These are phyloP conservation scores for Engraulis encrasicolus DNA, from an alignment of 2,113 vertebrate genomes.

Conservation along the genomic window DNA sequence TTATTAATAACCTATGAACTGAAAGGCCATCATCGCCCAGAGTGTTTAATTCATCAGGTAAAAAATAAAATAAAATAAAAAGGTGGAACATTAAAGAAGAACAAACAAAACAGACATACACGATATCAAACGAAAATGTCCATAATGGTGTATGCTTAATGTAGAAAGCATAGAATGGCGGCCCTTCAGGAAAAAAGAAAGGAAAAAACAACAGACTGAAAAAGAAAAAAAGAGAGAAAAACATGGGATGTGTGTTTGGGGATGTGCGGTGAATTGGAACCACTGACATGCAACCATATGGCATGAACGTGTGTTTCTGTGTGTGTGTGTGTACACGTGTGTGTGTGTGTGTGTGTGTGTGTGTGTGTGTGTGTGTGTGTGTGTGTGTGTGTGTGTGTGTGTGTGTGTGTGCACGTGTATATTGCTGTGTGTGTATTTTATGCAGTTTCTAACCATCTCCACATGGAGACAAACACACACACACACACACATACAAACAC, in stretches of 20 bases:
- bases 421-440: no score
- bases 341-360: no score
- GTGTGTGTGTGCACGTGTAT: no score
- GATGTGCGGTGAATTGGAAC: not conserved
- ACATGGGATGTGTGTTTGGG: no score
- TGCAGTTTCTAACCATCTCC: no score
- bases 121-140: no score
- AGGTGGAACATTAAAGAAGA: not conserved
- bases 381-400: not conserved
- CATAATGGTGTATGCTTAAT: no score
- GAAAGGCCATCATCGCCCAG: not conserved
- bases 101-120: not conserved
- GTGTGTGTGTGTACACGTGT: no score
- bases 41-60: not conserved
- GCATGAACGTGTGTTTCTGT: not conserved
- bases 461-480: no score
- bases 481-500: no score
- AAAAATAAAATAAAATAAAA: no score
- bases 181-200: not conserved
- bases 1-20: conserved; percentile 65
- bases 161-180: not conserved
- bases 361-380: conserved; percentile 5
- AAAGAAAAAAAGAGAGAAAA: not conserved
- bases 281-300: not conserved
- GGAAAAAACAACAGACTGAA: no score